phyloP scores from a whole-genome alignment of 2,113 vertebrate species.

The Daboia siamensis region DNA sequence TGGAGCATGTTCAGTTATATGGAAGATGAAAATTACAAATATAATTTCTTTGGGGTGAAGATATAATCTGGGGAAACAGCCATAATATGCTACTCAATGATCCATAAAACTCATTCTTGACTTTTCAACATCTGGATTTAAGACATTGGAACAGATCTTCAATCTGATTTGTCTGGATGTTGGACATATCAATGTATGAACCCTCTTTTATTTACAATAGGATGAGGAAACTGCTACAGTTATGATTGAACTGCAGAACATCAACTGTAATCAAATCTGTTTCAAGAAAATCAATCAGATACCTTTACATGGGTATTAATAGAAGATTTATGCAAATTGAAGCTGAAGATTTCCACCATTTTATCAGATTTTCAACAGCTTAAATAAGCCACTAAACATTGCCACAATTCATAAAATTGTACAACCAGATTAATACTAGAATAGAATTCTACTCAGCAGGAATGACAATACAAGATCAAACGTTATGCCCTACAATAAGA shows the following conservation, averaged over 20 bases:
- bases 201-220: neutral
- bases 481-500: constrained; percentile 20
- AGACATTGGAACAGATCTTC: neutral
- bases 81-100: neutral
- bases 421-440: constrained; percentile 3
- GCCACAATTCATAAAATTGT: neutral
- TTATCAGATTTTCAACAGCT: neutral
- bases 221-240: neutral
- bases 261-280: neutral
- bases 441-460: neutral
- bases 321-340: neutral
- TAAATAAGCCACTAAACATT: neutral
- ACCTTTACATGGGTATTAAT: constrained; percentile 10
- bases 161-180: neutral
- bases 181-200: neutral
- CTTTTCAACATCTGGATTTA: neutral
- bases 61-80: neutral
- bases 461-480: constrained; percentile 33
- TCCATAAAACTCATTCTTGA: neutral
- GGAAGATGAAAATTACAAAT: neutral
- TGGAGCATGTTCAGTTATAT: neutral
- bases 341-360: neutral
- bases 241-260: neutral
- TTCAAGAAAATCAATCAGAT: neutral
- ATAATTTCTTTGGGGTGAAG: neutral